Percentiles rank a stretch among this genome's conserved stretches.
Conservation (phyloP, 2,888 invertebrate species). For the Griposia aprilina region DNA sequence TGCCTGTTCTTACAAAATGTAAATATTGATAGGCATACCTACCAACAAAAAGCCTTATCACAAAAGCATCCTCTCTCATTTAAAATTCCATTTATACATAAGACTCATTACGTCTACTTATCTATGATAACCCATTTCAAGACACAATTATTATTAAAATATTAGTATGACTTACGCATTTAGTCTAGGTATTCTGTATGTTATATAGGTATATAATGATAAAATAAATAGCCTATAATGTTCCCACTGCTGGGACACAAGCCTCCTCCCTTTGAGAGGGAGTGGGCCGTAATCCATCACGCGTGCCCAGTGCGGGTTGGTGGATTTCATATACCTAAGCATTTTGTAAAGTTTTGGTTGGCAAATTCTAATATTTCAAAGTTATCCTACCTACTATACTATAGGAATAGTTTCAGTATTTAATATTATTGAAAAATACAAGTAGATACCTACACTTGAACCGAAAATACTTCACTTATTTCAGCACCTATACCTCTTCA, state of each 20-base stretch:
- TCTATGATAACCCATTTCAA: slow-evolving; percentile 7
- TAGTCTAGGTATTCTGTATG: not conserved
- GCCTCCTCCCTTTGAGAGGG: not conserved
- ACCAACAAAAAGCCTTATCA: slow-evolving; percentile 15
- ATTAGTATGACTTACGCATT: not conserved
- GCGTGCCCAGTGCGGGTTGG: not conserved
- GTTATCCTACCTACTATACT: too few species aligned
- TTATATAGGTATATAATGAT: not conserved
- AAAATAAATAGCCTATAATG: not conserved
- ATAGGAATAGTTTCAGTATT: not conserved
- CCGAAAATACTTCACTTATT: slow-evolving; percentile 31
- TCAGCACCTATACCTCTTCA: not conserved
- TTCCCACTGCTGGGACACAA: not conserved
- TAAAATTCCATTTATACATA: slow-evolving; percentile 12
- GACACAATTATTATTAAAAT: not conserved
- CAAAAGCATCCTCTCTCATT: slow-evolving; percentile 3
- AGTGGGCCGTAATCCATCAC: not conserved
- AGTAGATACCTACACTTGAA: not conserved
- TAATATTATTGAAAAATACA: not conserved
- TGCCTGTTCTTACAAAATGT: slow-evolving; percentile 4
- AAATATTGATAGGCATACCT: slow-evolving; percentile 27
- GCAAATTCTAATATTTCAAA: too few species aligned
- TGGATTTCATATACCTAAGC: not conserved
- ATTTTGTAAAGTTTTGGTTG: not conserved
- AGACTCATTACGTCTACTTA: slow-evolving; percentile 7